Evolutionary conservation across 2,888 invertebrate genomes (phyloP).

Genomic region (Melinaea marsaeus): DNA sequence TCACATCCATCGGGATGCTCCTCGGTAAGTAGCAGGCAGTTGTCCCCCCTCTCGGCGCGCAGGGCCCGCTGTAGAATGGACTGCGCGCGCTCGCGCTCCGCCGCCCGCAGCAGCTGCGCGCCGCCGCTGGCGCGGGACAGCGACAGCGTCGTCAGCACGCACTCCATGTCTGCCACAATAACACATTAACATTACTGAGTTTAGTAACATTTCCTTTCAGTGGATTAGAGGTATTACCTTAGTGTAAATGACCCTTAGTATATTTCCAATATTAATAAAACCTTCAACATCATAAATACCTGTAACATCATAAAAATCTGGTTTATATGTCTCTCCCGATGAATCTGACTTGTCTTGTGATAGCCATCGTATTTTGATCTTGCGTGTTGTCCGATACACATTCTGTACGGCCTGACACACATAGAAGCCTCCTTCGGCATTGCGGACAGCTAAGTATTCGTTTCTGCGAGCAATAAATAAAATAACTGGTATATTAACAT

Average conservation of each 20-base stretch:
- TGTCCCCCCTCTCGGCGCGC: constrained; percentile 85
- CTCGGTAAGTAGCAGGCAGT: constrained; percentile 80
- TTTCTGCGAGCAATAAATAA: constrained; percentile 70
- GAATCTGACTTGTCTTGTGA: constrained; percentile 84
- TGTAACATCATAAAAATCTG: constrained; percentile 93
- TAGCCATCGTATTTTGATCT: constrained; percentile 94
- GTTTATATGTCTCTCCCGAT: constrained; percentile 86
- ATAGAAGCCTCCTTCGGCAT: constrained; percentile 91
- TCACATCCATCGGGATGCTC: constrained; percentile 92
- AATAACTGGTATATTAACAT: neutral
- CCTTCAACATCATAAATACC: constrained; percentile 65
- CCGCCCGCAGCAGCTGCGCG: constrained; percentile 80
- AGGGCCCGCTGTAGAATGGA: constrained; percentile 91
- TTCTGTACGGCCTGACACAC: constrained; percentile 94
- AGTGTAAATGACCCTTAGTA: neutral
- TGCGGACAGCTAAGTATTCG: constrained; percentile 93
- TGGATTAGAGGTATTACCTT: no score
- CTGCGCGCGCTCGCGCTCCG: constrained; percentile 87
- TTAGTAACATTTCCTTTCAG: no score
- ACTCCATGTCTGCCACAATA: constrained; percentile 84
- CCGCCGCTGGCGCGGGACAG: constrained; percentile 84
- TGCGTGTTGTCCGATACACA: constrained; percentile 89
- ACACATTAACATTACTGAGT: neutral
- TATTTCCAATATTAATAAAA: neutral
- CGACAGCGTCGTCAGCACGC: constrained; percentile 90